phyloP scores from a whole-genome alignment of 2,113 vertebrate species.

The Corythaixoides concolor region DNA sequence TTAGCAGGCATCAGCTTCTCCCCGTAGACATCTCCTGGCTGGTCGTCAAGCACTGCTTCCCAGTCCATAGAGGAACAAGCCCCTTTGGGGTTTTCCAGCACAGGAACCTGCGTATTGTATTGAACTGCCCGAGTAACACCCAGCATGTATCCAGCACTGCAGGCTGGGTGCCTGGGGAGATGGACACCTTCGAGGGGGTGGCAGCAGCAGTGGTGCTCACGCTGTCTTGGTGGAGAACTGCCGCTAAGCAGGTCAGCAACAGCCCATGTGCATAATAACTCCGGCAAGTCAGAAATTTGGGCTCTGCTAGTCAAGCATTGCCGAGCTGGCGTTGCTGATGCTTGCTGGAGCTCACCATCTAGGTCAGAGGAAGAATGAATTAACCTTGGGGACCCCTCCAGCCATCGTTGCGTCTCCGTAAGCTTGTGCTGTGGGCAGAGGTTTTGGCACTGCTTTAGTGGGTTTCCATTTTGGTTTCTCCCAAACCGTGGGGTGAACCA shows the following conservation, averaged over 20 bases:
- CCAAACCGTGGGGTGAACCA: not conserved
- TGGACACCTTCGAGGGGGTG: not conserved
- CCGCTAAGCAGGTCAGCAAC: not conserved
- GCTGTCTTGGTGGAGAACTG: not conserved
- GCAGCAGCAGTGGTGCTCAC: not conserved
- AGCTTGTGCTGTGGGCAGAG: not conserved
- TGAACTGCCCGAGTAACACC: not conserved
- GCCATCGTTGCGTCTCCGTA: accelerated
- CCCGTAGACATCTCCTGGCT: not conserved
- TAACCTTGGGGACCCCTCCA: not conserved
- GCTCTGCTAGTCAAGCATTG: not conserved
- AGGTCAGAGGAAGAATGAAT: not conserved
- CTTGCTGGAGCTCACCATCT: not conserved
- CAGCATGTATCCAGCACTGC: not conserved
- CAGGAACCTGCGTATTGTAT: not conserved
- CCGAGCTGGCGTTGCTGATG: not conserved
- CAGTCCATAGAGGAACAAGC: not conserved
- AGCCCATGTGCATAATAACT: not conserved
- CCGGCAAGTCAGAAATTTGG: not conserved
- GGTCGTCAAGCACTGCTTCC: not conserved
- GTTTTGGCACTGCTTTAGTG: not conserved
- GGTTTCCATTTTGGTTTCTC: not conserved
- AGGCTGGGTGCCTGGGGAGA: not conserved
- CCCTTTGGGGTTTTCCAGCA: not conserved
- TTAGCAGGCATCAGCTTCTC: not conserved